phyloP scores from a whole-genome alignment of 2,797 vertebrate genomes.

The Pogonophryne albipinna region DNA sequence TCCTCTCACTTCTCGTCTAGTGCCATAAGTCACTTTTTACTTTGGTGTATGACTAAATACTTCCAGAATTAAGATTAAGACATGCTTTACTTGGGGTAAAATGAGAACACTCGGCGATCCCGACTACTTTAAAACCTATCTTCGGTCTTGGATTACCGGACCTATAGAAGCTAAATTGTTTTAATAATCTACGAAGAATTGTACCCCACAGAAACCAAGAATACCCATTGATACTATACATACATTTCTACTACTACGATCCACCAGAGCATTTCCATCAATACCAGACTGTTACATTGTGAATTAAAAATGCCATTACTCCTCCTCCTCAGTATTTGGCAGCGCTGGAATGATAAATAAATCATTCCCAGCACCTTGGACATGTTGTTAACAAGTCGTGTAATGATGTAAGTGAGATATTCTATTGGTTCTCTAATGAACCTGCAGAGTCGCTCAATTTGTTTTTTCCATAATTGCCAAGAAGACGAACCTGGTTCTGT shows the following conservation, averaged over 20 bases:
- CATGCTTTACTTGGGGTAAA: too few species aligned
- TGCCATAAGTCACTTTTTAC: too few species aligned
- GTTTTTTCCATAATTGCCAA: conserved; percentile 64
- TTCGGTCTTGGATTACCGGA: too few species aligned
- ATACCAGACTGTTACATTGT: not conserved
- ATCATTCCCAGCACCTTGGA: conserved; percentile 27
- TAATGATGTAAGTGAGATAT: conserved; percentile 60
- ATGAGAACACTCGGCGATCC: too few species aligned
- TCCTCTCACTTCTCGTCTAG: too few species aligned
- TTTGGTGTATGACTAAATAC: too few species aligned
- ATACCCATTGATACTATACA: too few species aligned
- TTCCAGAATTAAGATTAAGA: too few species aligned
- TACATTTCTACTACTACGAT: not conserved
- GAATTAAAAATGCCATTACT: conserved; percentile 4
- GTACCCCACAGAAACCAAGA: too few species aligned
- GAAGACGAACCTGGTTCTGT: conserved; percentile 60
- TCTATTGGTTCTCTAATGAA: conserved; percentile 67
- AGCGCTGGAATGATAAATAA: conserved; percentile 23
- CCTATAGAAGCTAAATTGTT: too few species aligned
- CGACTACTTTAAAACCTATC: too few species aligned
- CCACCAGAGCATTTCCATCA: not conserved
- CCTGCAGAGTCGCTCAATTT: conserved; percentile 62
- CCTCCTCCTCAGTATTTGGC: conserved; percentile 12
- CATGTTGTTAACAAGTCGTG: conserved; percentile 44
- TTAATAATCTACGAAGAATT: too few species aligned